Evolutionary conservation across 1,140 invertebrate species (phyloP).

Genomic region (Drosophila pachea): DNA sequence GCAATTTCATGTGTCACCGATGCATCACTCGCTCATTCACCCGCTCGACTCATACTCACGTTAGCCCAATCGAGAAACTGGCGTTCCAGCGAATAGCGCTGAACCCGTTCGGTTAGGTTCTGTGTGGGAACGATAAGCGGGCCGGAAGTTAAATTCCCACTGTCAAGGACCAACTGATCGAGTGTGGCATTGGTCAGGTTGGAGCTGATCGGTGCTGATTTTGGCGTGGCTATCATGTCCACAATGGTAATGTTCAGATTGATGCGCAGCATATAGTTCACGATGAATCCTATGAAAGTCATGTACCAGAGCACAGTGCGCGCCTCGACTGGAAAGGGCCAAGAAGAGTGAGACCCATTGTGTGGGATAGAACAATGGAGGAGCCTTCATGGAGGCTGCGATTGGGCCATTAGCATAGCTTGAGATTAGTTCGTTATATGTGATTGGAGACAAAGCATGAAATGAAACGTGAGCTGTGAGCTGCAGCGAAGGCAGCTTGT

Average conservation of each 20-base stretch:
- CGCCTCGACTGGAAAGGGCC: constrained; percentile 61
- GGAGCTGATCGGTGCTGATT: not conserved
- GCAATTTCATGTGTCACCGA: constrained; percentile 1
- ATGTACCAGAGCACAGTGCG: constrained; percentile 83
- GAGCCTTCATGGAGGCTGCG: not conserved
- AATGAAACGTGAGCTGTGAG: constrained; percentile 49
- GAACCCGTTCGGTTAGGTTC: constrained; percentile 10
- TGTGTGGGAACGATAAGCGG: not conserved
- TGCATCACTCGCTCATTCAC: not conserved
- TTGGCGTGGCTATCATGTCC: constrained; percentile 84
- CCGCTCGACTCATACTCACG: constrained; percentile 45
- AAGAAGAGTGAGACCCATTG: not conserved
- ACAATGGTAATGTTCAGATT: constrained; percentile 93
- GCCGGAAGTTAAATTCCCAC: constrained; percentile 11
- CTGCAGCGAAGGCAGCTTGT: constrained; percentile 44
- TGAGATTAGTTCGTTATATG: not conserved
- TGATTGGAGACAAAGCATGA: constrained; percentile 28
- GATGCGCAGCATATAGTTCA: constrained; percentile 90
- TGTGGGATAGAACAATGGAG: not conserved
- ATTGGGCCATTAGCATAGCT: not conserved
- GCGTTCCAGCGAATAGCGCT: constrained; percentile 61
- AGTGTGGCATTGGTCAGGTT: constrained; percentile 34
- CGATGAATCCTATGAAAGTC: constrained; percentile 86
- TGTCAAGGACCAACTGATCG: constrained; percentile 11
- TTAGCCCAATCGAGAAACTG: constrained; percentile 64